These are phyloP conservation scores for Amiota mariae DNA, from an alignment of 2,888 invertebrate genomes.

Conservation along the genomic window DNA sequence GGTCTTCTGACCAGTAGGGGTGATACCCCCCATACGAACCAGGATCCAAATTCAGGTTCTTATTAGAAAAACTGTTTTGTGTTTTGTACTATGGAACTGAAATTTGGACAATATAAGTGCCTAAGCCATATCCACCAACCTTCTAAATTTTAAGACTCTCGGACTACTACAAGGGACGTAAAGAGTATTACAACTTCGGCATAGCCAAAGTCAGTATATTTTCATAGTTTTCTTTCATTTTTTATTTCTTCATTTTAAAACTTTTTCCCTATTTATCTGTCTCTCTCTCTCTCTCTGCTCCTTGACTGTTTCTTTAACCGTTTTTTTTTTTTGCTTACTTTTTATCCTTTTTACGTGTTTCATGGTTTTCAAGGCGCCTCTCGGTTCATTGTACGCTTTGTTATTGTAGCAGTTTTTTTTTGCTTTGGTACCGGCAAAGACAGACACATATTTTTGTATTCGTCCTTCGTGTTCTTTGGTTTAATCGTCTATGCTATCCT, in stretches of 20 bases:
- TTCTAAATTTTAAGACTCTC: no score
- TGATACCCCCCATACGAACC: no score
- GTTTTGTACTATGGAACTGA: no score
- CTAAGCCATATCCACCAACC: no score
- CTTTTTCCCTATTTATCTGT: constrained; percentile 44
- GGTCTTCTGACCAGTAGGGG: no score
- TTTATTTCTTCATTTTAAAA: constrained; percentile 53
- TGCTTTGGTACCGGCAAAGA: neutral
- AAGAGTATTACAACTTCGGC: no score
- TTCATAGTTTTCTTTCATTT: no score
- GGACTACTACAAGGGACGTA: no score
- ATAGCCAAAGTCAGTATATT: no score
- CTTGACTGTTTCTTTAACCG: constrained; percentile 28
- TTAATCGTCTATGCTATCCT: constrained; percentile 4
- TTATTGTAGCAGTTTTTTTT: neutral
- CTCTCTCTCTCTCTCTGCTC: neutral
- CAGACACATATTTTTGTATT: neutral
- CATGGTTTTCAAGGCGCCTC: constrained; percentile 60
- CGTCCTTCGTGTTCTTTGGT: constrained; percentile 23
- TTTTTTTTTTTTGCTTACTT: neutral
- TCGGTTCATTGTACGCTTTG: constrained; percentile 62
- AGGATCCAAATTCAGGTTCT: no score
- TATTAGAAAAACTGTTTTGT: no score
- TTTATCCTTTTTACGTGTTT: constrained; percentile 49
- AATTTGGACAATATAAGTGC: no score